phyloP scores from a whole-genome alignment of 2,113 vertebrate genomes.

The Sylvilagus bachmani region DNA sequence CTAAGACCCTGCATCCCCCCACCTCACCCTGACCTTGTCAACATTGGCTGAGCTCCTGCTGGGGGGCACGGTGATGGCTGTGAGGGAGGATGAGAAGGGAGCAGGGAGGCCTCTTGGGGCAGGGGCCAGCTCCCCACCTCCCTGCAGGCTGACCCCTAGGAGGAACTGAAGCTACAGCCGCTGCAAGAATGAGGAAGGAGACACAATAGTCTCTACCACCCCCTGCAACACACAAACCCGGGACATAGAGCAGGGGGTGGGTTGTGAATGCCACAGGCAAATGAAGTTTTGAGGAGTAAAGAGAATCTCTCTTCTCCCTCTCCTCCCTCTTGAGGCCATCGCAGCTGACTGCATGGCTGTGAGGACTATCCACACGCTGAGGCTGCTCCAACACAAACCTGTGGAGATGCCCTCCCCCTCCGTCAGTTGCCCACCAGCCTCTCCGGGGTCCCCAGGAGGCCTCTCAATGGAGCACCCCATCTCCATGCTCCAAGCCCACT shows the following conservation, averaged over 20 bases:
- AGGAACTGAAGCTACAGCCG: neutral
- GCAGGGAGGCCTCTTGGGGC: rapidly evolving
- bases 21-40: neutral
- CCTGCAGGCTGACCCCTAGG: neutral
- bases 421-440: neutral
- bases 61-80: neutral
- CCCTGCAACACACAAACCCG: neutral
- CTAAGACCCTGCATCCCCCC: neutral
- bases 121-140: neutral
- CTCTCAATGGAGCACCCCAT: neutral
- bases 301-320: neutral
- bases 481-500: neutral
- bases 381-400: rapidly evolving
- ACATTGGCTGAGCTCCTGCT: neutral
- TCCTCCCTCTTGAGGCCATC: neutral
- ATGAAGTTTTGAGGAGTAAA: neutral
- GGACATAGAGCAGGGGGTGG: neutral
- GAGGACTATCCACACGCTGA: neutral
- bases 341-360: neutral
- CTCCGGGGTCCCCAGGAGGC: neutral
- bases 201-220: neutral
- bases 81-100: neutral
- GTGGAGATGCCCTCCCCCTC: neutral
- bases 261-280: neutral
- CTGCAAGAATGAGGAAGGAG: neutral